Evolutionary conservation across 2,888 invertebrate genomes (phyloP), one percentile per base, ranked within the genome.

Genomic region (Esperia sulphurella): DNA sequence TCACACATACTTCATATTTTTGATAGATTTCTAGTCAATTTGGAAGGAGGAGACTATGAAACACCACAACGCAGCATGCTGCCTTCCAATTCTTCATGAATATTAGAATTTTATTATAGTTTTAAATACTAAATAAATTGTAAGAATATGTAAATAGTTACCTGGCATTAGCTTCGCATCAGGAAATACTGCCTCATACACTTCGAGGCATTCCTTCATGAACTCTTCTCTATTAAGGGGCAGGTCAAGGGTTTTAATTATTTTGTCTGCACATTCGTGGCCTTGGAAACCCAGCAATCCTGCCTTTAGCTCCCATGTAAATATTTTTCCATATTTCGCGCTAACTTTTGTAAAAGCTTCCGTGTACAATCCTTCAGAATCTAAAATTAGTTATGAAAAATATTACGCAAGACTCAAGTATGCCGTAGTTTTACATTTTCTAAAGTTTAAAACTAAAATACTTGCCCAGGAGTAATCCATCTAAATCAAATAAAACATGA

Each of bases 291-390:
- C 96, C 91, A 96, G 93, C 35, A 92, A 71, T 53, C 86, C 85
- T 5, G 91, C 79, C 80, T 97, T 97, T 14, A 95, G 72, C 33
- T 95, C 94, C 94, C 95, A 95, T 0, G 95, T 95, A 72, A 94
- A 97, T 8, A 79, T 84, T 76, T 95, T 94, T 0, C 93, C 94
- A 83, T 93, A 96, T 50, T 90, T 90, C 51, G 91, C 90, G 57
- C 93, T 89, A 28, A 95, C 91, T 60, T 82, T 90, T 71, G 94
- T 92, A 63, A 93, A 93, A 3, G 93, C 94, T 72, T 92, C 82
- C 8, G 95, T 93, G 70, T 97, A 97, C 13, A 95, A 79, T 12
- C 73, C 79, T 81, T 97, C 97, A 31, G 96, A 95, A 91, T 97
- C 96, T 96, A 84, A 59, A 86, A 38, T 42, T 41, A 45, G 8